Base-by-base conservation (phyloP, 92 coral and sea anemone species). In the Virgularia gustaviana region DNA sequence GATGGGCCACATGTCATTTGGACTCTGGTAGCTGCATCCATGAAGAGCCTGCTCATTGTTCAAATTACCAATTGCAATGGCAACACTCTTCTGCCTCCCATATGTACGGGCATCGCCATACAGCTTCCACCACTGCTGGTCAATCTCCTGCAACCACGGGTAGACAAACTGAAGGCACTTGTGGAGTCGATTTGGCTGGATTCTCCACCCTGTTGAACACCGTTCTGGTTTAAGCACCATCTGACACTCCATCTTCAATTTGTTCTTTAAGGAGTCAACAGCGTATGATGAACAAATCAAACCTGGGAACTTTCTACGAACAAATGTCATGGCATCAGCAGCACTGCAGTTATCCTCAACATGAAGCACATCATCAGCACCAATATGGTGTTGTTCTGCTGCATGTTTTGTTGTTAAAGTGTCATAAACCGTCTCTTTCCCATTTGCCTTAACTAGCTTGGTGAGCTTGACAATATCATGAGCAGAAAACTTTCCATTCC, bases 91-190 rank as follows among this genome's bases (percentile, higher is more conserved):
- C 36, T 79, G 78, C n/a, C 63, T 72, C 9, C 83, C 83, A 63
- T 61, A 73, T 38, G 51, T 73, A 44, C 76, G 18, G 25, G n/a
- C n/a, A n/a, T n/a, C n/a, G n/a, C n/a, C n/a, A n/a, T n/a, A n/a
- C n/a, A n/a, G n/a, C n/a, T 74, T 37, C 85, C 86, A 82, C 82
- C 82, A 82, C 36, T 81, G 81, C 27, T 18, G 31, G 6, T 70
- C 61, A 47, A 25, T 25, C 55, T 60, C 67, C n/a, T 53, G 49
- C 39, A 84, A 4, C 88, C 88, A 84, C 0, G 81, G 81, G 56
- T 77, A 78, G 15, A 39, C 79, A 70, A 84, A 67, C 37, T 62
- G 36, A 45, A 62, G 49, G 35, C 70, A 62, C 4, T 24, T 36
- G 29, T 35, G 49, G 18, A 62, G 70, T 13, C 70, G 70, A 62